These are phyloP conservation scores for Merluccius polli DNA, from an alignment of 2,797 vertebrate species.

Conservation along the genomic window DNA sequence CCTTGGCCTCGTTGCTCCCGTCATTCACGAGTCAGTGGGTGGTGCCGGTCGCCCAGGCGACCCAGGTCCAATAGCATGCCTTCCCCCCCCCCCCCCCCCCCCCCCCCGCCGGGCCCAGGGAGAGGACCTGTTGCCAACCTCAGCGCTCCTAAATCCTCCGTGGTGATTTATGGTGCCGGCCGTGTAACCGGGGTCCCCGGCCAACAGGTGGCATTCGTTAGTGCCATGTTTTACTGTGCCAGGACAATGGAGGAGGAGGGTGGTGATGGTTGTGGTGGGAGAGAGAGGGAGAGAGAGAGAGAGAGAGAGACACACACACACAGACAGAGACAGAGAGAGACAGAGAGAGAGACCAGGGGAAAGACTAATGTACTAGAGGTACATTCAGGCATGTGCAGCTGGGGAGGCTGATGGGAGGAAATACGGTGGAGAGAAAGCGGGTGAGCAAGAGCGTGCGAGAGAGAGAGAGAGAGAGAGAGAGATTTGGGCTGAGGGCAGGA, in stretches of 20 bases:
- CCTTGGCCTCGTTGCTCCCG: constrained; percentile 61
- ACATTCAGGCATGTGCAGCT: too few relatives aligned
- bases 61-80: constrained; percentile 50
- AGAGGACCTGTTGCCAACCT: not conserved
- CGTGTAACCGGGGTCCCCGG: constrained; percentile 55
- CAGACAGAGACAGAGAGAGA: too few relatives aligned
- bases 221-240: constrained; percentile 36
- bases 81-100: constrained; percentile 31
- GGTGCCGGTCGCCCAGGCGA: constrained; percentile 57
- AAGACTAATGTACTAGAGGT: too few relatives aligned
- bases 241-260: constrained; percentile 8
- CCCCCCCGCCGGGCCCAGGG: constrained; percentile 1
- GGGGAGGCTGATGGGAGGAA: too few relatives aligned
- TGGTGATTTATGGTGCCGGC: constrained; percentile 41
- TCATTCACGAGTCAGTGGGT: constrained; percentile 39
- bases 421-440: not conserved
- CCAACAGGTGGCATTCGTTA: constrained; percentile 77
- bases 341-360: not conserved
- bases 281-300: constrained; percentile 1
- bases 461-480: not conserved
- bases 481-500: not conserved
- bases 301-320: not conserved
- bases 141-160: not conserved
- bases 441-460: not conserved
- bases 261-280: constrained; percentile 14